phyloP scores from a whole-genome alignment of 2,113 vertebrate species.

The Eudyptes chrysolophus region DNA sequence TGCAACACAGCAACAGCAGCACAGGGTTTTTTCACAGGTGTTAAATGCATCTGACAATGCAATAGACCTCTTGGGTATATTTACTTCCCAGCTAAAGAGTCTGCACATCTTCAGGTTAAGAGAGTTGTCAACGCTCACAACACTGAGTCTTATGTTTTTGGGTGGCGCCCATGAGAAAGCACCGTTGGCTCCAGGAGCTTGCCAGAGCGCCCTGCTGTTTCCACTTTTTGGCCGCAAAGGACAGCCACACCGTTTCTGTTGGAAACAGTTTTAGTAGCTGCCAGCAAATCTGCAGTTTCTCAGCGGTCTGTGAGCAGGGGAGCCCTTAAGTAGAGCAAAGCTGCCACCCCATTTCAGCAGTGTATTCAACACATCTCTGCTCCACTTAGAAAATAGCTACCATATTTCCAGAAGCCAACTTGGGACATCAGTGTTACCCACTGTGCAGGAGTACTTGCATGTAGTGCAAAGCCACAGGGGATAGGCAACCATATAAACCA shows the following conservation, averaged over 20 bases:
- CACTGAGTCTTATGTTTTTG: neutral
- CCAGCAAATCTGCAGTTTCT: neutral
- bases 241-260: neutral
- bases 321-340: neutral
- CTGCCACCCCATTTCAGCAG: neutral
- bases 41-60: neutral
- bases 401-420: neutral
- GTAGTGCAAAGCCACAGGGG: accelerated
- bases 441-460: neutral
- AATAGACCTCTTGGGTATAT: neutral
- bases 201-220: neutral
- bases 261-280: neutral
- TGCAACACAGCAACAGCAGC: neutral
- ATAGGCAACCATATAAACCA: neutral
- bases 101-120: neutral
- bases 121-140: neutral
- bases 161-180: neutral
- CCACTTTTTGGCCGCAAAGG: neutral
- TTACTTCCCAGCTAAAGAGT: neutral
- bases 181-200: neutral
- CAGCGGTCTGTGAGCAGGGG: neutral
- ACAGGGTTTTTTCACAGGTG: neutral
- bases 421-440: neutral
- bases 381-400: neutral
- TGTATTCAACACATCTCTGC: neutral